phyloP scores from a whole-genome alignment of 2,888 invertebrate genomes.

The Melinaea menophilus region DNA sequence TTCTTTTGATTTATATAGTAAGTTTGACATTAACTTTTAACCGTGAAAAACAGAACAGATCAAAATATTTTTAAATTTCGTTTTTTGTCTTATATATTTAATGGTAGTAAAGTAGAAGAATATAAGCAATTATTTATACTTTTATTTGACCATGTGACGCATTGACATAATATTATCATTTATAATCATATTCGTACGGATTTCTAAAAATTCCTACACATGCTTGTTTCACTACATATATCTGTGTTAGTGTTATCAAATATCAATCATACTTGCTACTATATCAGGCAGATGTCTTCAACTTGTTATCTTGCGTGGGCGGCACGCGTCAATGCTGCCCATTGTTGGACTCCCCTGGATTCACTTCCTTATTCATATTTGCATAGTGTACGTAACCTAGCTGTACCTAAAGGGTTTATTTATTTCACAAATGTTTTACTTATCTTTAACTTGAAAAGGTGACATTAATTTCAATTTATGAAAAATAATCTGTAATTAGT shows the following conservation, averaged over 20 bases:
- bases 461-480: background rate
- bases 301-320: conserved; percentile 75
- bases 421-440: background rate
- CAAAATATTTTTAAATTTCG: too few relatives aligned
- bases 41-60: too few relatives aligned
- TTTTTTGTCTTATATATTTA: too few relatives aligned
- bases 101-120: too few relatives aligned
- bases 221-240: conserved; percentile 14
- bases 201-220: background rate
- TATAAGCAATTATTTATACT: too few relatives aligned
- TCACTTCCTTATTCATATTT: conserved; percentile 67
- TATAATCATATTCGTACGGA: background rate
- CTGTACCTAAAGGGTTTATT: background rate
- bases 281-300: conserved; percentile 71
- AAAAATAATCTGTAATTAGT: too few relatives aligned
- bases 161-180: too few relatives aligned
- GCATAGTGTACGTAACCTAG: conserved; percentile 32
- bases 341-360: conserved; percentile 65
- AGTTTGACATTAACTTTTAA: too few relatives aligned
- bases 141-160: too few relatives aligned
- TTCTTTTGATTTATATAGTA: too few relatives aligned
- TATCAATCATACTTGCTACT: conserved; percentile 43
- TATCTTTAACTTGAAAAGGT: background rate
- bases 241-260: conserved; percentile 31
- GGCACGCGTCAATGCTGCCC: conserved; percentile 59